Base-by-base conservation (phyloP, 37 sponge, comb jelly and placozoan species). In the Mnemiopsis leidyi region DNA sequence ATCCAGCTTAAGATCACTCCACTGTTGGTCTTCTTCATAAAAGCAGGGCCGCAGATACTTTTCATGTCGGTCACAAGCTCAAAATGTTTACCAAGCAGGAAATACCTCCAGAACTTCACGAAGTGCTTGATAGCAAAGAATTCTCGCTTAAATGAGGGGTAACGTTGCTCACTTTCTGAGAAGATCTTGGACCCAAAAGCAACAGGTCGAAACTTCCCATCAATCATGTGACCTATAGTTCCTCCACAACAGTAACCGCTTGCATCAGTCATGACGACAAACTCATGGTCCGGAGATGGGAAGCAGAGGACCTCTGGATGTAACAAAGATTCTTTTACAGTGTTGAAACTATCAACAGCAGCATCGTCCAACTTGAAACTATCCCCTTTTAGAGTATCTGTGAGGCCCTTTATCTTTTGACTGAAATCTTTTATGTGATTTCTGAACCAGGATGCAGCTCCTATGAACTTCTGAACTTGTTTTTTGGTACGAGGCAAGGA, bases 231-330 rank as follows among this genome's bases (percentile, higher is more conserved):
- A 1, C 82, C 94, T 23, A 96, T 93, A 0, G 94, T 71, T 2
- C 95, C 94, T 36, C 95, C 96, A 29, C 94, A n/a, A 7, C 94
- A 93, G 32, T 69, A 68, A 29, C 39, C 75, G 93, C 94, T 95
- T 38, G 96, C 96, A 94, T 96, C 96, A 23, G 94, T 96, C 61
- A 94, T 93, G 33, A 96, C 69, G 0, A 94, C 36, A 29, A 95
- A 94, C 35, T 88, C 28, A 20, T 20, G 38, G 25, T 82, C 93
- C 36, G 94, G 82, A 23, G 28, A 26, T 0, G 95, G 96, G 69
- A 93, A 96, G 16, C 94, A 25, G 13, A 96, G 69, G 21, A 96
- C 71, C 26, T 94, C 95, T 39, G 94, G 93, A 9, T 75, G 21
- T 20, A 31, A 35, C 5, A 96, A 92, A 1, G 92, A 34, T 0